Conservation (phyloP, 2,797 vertebrate species). For the Melanotaenia trifasciata region DNA sequence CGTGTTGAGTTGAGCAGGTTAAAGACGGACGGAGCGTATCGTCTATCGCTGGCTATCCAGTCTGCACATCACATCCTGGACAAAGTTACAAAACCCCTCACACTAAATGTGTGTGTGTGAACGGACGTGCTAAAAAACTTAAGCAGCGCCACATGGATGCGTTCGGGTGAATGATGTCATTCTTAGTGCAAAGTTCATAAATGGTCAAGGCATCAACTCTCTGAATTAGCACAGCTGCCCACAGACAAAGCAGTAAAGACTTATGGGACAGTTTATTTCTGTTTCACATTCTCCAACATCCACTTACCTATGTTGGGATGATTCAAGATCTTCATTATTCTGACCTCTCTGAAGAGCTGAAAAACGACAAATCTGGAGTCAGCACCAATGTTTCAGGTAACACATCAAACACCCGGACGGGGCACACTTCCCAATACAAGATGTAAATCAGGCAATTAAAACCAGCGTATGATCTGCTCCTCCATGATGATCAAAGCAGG, state of each 20-base stretch:
- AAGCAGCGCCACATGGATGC: no score
- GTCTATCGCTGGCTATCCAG: not conserved
- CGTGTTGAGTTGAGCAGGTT: not conserved
- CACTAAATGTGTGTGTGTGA: not conserved
- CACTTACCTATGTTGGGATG: slow-evolving; percentile 98
- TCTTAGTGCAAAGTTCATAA: not conserved
- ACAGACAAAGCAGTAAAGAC: not conserved
- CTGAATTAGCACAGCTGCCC: not conserved
- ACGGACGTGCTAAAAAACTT: not conserved
- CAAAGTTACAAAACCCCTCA: not conserved
- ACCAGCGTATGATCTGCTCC: not conserved
- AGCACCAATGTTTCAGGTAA: not conserved
- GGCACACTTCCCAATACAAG: not conserved
- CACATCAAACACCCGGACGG: not conserved
- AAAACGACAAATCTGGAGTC: slow-evolving; percentile 46
- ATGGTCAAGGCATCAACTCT: not conserved
- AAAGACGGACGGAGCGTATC: not conserved
- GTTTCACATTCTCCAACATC: not conserved
- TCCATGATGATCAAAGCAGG: not conserved
- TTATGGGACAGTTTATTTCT: slow-evolving; percentile 1
- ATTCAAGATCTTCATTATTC: slow-evolving; percentile 99
- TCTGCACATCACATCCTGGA: not conserved
- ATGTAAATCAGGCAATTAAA: not conserved
- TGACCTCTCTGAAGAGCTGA: slow-evolving; percentile 99
- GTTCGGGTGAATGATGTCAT: no score